Evolutionary conservation across 2,113 vertebrate genomes (phyloP), one percentile per base, ranked within the genome.

Genomic region (Panthera tigris): DNA sequence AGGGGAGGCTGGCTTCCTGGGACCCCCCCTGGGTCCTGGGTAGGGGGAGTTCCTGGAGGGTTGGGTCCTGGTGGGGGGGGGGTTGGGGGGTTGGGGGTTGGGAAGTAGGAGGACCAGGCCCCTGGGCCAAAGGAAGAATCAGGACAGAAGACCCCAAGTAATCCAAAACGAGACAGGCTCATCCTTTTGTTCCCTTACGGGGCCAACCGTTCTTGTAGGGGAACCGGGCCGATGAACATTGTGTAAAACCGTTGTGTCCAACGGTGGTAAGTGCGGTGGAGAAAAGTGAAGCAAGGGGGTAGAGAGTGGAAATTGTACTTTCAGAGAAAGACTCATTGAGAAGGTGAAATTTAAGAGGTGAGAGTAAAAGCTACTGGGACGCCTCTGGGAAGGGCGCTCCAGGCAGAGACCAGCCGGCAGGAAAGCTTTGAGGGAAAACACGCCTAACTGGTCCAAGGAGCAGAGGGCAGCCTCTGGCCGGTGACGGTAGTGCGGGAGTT

Each of bases 1-100:
- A 95, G 69, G 57, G 63, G 74, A 94, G 39, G 25, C 36, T 55
- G 69, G n/a, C 52, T 97, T 96, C 73, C 95, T 68, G 41, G 71
- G 73, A 89, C 29, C 41, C 39, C 41, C 39, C 74, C 69, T 69
- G 63, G 39, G 23, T 88, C 63, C 57, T 61, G 52, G 45, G 6
- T 19, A 36, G 69, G 2, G 48, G 12, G 27, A 39, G 81, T 87
- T 76, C 33, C 76, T 79, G 66, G 39, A 88, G 61, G 31, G 74
- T 16, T 74, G 80, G 23, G 39, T 74, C 48, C 50, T 97, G 69
- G 27, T 13, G 12, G 19, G 0, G 36, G 31, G 19, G 82, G 73
- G 45, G 10, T 21, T 73, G 50, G 21, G 45, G 9, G 23, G 0
- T 41, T n/a, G 23, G 82, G 73, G 52, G 19, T 21, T 73, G 50